These are phyloP conservation scores for Poecilobothrus nobilitatus DNA, from an alignment of 2,888 invertebrate species.

Conservation along the genomic window DNA sequence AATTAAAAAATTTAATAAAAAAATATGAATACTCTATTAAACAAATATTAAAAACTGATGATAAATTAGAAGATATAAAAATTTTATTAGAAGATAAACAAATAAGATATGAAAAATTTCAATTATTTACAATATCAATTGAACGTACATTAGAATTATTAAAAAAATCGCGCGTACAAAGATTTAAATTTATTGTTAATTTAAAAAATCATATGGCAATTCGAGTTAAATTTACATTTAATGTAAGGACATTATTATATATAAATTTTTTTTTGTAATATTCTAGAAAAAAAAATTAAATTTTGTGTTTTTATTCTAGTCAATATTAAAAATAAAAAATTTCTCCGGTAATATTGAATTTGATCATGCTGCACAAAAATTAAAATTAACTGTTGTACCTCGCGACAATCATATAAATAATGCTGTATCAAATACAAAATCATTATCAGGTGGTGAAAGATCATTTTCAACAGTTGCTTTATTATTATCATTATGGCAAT, in stretches of 20 bases:
- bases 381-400: conserved; percentile 50
- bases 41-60: conserved; percentile 30
- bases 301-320: conserved; percentile 22
- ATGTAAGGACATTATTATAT: conserved; percentile 27
- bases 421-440: conserved; percentile 49
- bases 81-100: conserved; percentile 44
- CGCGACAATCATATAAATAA: conserved; percentile 45
- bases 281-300: neutral
- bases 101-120: conserved; percentile 41
- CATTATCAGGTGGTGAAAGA: conserved; percentile 90
- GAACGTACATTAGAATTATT: conserved; percentile 42
- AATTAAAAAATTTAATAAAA: conserved; percentile 38
- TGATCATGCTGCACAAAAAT: conserved; percentile 44
- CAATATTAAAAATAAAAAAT: conserved; percentile 32
- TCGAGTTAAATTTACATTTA: conserved; percentile 43
- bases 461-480: conserved; percentile 94
- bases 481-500: conserved; percentile 87
- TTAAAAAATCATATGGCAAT: conserved; percentile 46
- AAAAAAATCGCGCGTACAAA: conserved; percentile 38
- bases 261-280: neutral
- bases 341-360: conserved; percentile 32
- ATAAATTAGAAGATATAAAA: conserved; percentile 30
- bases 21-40: conserved; percentile 33
- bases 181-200: conserved; percentile 42
- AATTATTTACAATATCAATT: conserved; percentile 40